Evolutionary conservation across 2,888 invertebrate species (phyloP).

Genomic region (Philereme transversata): DNA sequence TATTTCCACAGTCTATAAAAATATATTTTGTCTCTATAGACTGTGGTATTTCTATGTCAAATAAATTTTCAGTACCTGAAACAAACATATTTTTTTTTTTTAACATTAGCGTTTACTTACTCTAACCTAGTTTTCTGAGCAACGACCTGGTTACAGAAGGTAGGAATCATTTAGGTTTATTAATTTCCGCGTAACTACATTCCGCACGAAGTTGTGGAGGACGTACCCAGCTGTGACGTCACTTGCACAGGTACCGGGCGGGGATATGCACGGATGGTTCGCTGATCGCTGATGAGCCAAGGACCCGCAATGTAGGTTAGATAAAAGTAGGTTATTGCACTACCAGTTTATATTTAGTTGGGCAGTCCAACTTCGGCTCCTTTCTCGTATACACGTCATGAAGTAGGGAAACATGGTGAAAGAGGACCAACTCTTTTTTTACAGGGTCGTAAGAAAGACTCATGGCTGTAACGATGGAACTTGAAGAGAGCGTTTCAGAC

Average conservation of each 20-base stretch:
- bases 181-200: conserved; percentile 73
- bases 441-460: conserved; percentile 58
- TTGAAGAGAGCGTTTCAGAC: conserved; percentile 76
- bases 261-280: conserved; percentile 65
- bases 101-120: conserved; percentile 51
- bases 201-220: conserved; percentile 61
- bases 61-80: conserved; percentile 52
- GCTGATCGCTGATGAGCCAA: conserved; percentile 67
- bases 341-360: conserved; percentile 64
- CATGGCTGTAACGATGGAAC: conserved; percentile 80
- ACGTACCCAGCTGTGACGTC: conserved; percentile 71
- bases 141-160: conserved; percentile 62
- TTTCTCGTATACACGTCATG: conserved; percentile 56
- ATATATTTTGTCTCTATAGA: too few species aligned
- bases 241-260: conserved; percentile 74
- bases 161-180: conserved; percentile 70
- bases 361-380: conserved; percentile 60
- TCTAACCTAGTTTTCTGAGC: conserved; percentile 64
- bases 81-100: conserved; percentile 32
- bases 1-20: too few species aligned
- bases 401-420: conserved; percentile 49
- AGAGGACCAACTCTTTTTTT: conserved; percentile 50
- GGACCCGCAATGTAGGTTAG: conserved; percentile 78
- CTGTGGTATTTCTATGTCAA: conserved; percentile 30
- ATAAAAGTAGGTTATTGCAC: conserved; percentile 83